Conservation (phyloP, 2,888 invertebrate species). For the Leptogaster cylindrica region DNA sequence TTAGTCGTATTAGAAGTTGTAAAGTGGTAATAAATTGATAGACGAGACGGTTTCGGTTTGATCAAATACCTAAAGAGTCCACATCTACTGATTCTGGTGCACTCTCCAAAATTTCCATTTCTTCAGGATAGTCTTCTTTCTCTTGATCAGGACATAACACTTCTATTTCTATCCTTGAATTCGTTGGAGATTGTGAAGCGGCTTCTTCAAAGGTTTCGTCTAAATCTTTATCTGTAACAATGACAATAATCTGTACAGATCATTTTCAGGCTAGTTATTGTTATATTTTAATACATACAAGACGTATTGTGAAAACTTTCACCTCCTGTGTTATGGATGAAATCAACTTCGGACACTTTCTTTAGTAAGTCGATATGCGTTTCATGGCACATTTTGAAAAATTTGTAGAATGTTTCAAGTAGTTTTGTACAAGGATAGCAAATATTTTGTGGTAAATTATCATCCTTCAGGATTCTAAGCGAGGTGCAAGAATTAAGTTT, state of each 20-base stretch:
- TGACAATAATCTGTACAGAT: background rate
- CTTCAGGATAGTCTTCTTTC: background rate
- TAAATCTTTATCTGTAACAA: background rate
- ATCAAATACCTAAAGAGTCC: too few species aligned
- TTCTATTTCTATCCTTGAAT: too few species aligned
- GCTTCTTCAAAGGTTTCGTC: background rate
- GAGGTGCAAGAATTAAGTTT: slow-evolving; percentile 6
- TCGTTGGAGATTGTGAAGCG: too few species aligned
- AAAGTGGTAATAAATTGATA: too few species aligned
- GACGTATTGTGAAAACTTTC: too few species aligned
- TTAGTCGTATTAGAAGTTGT: too few species aligned
- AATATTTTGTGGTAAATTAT: slow-evolving; percentile 25
- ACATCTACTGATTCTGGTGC: too few species aligned
- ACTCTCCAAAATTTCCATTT: slow-evolving; percentile 2
- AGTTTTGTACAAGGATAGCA: slow-evolving; percentile 33
- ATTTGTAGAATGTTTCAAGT: slow-evolving; percentile 25
- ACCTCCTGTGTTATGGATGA: background rate
- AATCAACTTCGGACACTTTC: background rate
- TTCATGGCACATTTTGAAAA: slow-evolving; percentile 15
- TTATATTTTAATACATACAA: too few species aligned
- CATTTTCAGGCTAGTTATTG: background rate
- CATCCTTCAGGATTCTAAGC: background rate
- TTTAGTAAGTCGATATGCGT: background rate
- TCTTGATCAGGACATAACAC: too few species aligned
- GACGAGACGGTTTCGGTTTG: too few species aligned